phyloP scores from a whole-genome alignment of 2,113 vertebrate genomes.

The Aythya baeri region DNA sequence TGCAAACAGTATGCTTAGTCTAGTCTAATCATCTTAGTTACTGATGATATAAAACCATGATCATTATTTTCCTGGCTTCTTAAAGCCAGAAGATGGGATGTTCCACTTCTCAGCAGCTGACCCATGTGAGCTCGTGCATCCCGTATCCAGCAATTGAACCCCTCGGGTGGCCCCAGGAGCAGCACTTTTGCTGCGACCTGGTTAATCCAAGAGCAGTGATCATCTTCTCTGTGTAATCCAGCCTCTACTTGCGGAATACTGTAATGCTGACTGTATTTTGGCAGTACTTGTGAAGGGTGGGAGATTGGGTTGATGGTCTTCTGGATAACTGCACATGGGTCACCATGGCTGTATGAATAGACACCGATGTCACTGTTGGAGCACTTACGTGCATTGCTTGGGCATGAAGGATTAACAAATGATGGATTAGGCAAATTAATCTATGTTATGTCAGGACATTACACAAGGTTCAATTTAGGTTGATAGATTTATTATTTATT shows the following conservation, averaged over 20 bases:
- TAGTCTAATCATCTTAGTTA: not conserved
- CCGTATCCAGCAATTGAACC: too few relatives aligned
- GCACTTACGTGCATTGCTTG: not conserved
- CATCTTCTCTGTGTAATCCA: not conserved
- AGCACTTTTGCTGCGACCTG: not conserved
- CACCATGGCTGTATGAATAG: not conserved
- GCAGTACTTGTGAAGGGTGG: not conserved
- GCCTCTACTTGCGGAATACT: not conserved
- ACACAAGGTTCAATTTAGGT: constrained; percentile 52
- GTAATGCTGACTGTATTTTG: not conserved
- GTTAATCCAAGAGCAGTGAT: not conserved
- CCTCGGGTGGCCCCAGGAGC: not conserved
- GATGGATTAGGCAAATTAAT: constrained; percentile 73
- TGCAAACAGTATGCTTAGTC: not conserved
- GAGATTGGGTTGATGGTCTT: not conserved
- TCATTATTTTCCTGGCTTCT: not conserved
- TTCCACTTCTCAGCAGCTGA: not conserved
- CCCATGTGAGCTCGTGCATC: not conserved
- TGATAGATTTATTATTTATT: constrained; percentile 66
- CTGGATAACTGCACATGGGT: not conserved
- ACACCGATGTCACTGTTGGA: not conserved
- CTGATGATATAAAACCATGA: not conserved
- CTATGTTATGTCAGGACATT: constrained; percentile 48
- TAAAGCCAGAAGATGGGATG: not conserved
- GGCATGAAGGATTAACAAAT: constrained; percentile 35